Evolutionary conservation across 2,888 invertebrate species (phyloP).

Genomic region (Vanessa cardui): DNA sequence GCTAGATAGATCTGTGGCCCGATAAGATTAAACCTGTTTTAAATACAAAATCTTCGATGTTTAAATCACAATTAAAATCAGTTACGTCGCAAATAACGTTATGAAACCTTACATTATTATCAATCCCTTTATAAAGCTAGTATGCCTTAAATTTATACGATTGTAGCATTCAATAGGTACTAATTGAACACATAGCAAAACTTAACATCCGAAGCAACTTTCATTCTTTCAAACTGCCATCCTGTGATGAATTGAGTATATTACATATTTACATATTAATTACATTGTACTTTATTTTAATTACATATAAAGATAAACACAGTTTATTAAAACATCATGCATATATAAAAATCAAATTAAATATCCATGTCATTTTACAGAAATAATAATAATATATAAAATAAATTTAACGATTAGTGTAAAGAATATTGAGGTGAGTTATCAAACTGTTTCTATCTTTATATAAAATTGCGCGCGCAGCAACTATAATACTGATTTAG

Average conservation of each 20-base stretch:
- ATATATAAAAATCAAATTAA: neutral
- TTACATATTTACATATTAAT: slow-evolving; percentile 35
- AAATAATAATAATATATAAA: neutral
- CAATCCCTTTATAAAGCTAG: slow-evolving; percentile 29
- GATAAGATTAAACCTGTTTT: slow-evolving; percentile 4
- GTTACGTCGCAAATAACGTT: slow-evolving; percentile 14
- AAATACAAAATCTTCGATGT: slow-evolving; percentile 31
- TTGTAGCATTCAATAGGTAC: slow-evolving; percentile 30
- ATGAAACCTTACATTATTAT: slow-evolving; percentile 21
- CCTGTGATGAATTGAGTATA: slow-evolving; percentile 29
- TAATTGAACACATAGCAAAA: slow-evolving; percentile 40
- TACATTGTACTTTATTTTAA: slow-evolving; percentile 34
- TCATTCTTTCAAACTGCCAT: slow-evolving; percentile 10
- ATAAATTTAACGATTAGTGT: neutral
- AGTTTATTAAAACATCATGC: slow-evolving; percentile 15
- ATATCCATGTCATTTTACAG: neutral
- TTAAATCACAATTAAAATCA: slow-evolving; percentile 23
- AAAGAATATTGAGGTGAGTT: neutral
- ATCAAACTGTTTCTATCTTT: slow-evolving; percentile 16
- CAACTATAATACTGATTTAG: slow-evolving; percentile 41
- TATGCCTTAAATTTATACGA: slow-evolving; percentile 15
- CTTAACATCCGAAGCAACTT: slow-evolving; percentile 29
- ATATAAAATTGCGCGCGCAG: slow-evolving; percentile 32
- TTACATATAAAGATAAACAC: slow-evolving; percentile 25
- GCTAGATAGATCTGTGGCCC: neutral